These are phyloP conservation scores for Salpingus planirostris DNA, from an alignment of 2,888 invertebrate genomes.

Conservation along the genomic window DNA sequence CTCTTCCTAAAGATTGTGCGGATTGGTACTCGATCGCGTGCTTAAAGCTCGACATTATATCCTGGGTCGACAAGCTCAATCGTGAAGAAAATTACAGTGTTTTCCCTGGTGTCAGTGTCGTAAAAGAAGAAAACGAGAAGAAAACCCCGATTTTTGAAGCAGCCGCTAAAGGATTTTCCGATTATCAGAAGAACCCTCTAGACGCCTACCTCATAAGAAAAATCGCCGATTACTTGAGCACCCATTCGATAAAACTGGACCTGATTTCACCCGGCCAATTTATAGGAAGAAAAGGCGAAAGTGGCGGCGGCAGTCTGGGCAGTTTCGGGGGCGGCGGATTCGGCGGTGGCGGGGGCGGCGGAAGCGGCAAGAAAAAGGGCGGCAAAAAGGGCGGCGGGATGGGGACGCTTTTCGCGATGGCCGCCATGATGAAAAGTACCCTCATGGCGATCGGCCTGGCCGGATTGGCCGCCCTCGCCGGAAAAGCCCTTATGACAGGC, in stretches of 20 bases:
- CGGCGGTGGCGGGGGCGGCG: slow-evolving; percentile 40
- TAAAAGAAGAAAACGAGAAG: slow-evolving; percentile 47
- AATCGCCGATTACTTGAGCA: slow-evolving; percentile 61
- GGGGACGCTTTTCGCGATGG: slow-evolving; percentile 39
- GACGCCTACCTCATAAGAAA: slow-evolving; percentile 67
- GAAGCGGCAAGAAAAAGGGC: slow-evolving; percentile 42
- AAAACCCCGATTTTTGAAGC: slow-evolving; percentile 53
- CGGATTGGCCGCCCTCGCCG: slow-evolving; percentile 64
- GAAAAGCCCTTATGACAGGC: slow-evolving; percentile 74
- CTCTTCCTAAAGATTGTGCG: slow-evolving; percentile 44
- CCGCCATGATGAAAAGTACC: slow-evolving; percentile 57
- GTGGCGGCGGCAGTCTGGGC: slow-evolving; percentile 34
- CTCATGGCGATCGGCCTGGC: slow-evolving; percentile 63
- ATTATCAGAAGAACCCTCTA: slow-evolving; percentile 65
- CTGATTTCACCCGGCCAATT: slow-evolving; percentile 41
- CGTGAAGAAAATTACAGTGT: slow-evolving; percentile 57
- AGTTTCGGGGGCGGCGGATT: slow-evolving; percentile 31
- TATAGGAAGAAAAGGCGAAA: slow-evolving; percentile 44
- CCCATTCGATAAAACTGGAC: slow-evolving; percentile 63
- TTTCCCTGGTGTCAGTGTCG: slow-evolving; percentile 61
- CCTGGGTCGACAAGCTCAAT: slow-evolving; percentile 61
- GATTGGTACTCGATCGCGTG: slow-evolving; percentile 58
- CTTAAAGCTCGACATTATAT: slow-evolving; percentile 63
- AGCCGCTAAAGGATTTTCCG: slow-evolving; percentile 65
- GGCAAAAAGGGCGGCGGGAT: slow-evolving; percentile 46